Evolutionary conservation across 2,797 vertebrate genomes (phyloP).

Genomic region (Peromyscus attwateri): DNA sequence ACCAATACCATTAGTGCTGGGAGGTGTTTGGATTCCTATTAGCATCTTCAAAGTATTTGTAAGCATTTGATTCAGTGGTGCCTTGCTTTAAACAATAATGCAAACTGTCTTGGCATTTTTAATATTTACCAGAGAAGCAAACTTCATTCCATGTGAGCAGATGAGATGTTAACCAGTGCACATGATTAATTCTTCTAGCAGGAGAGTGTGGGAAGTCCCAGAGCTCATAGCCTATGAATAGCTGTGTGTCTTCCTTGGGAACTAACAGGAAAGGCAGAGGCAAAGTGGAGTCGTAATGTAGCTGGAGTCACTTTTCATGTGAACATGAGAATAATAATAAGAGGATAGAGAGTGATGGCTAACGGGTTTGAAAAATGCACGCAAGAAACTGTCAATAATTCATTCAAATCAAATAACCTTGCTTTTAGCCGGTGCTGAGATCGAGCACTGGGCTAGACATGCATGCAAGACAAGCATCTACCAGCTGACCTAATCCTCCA

Average conservation of each 20-base stretch:
- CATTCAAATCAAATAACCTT: not conserved
- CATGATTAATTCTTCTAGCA: not conserved
- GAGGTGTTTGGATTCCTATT: slow-evolving; percentile 15
- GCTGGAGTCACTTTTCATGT: not conserved
- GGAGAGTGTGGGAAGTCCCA: not conserved
- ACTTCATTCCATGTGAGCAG: not conserved
- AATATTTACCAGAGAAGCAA: slow-evolving; percentile 8
- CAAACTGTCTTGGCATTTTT: not conserved
- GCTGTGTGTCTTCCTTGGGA: not conserved
- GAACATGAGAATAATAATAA: not conserved
- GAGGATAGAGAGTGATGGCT: not conserved
- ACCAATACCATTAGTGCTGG: not conserved
- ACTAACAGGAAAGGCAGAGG: not conserved
- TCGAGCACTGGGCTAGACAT: too few relatives aligned
- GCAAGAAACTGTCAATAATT: not conserved
- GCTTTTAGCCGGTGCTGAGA: not conserved
- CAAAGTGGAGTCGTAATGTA: not conserved
- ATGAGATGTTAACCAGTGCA: not conserved
- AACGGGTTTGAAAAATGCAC: not conserved
- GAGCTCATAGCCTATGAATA: not conserved
- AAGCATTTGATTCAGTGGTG: not conserved
- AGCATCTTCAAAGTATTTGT: not conserved
- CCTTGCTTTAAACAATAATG: slow-evolving; percentile 12
- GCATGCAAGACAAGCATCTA: too few relatives aligned
- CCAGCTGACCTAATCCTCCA: not conserved